These are phyloP conservation scores for Corynorhinus townsendii DNA, from an alignment of 2,113 vertebrate species.

Conservation along the genomic window DNA sequence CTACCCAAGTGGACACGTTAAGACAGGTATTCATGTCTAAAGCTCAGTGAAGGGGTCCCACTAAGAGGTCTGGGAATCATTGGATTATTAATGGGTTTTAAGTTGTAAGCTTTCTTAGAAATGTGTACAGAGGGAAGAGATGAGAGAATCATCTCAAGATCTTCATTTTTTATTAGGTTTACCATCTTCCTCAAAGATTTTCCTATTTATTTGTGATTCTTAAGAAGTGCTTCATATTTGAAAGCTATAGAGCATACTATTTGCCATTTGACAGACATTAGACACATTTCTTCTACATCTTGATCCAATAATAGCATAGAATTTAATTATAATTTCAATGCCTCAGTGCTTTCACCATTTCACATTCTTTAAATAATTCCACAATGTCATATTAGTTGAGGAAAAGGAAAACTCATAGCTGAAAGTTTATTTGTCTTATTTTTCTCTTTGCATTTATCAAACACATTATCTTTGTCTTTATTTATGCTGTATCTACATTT, in stretches of 20 bases:
- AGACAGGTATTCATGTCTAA: neutral
- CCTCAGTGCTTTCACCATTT: neutral
- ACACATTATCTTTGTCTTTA: neutral
- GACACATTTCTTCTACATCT: neutral
- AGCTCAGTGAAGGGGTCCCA: neutral
- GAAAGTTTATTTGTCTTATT: neutral
- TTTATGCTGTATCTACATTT: neutral
- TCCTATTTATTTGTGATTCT: neutral
- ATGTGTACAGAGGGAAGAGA: neutral
- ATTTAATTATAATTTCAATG: neutral
- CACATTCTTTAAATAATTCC: neutral
- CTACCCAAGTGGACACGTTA: neutral
- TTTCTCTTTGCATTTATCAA: neutral
- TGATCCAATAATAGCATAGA: neutral
- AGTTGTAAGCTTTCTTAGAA: neutral
- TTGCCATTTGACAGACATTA: neutral
- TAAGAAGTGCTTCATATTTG: neutral
- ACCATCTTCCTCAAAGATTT: neutral
- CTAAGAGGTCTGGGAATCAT: neutral
- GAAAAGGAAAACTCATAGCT: neutral
- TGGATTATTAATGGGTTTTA: neutral
- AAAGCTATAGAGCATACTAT: neutral
- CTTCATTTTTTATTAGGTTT: neutral
- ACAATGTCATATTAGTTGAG: neutral
- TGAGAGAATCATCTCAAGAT: neutral